Evolutionary conservation across 2,797 vertebrate genomes (phyloP).

Genomic region (Spinus pinus): DNA sequence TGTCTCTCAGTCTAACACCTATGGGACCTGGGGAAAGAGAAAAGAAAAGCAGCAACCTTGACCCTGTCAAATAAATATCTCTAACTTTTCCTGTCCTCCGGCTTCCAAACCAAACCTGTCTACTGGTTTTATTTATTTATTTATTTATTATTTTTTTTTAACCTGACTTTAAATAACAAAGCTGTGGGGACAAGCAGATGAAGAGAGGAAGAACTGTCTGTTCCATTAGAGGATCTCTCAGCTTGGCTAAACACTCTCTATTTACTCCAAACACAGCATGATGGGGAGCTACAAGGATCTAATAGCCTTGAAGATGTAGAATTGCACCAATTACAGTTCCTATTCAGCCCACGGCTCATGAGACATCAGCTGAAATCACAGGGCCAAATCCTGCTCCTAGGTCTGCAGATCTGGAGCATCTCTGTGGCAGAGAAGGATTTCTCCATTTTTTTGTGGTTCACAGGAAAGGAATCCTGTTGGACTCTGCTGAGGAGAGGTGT

Average conservation of each 20-base stretch:
- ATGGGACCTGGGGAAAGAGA: slow-evolving; percentile 92
- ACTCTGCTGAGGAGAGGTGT: rapidly evolving
- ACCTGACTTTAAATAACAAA: slow-evolving; percentile 90
- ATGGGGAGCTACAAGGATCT: slow-evolving; percentile 74
- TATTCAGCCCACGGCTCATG: not conserved
- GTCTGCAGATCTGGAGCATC: not conserved
- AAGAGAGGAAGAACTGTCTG: slow-evolving; percentile 79
- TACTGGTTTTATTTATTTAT: slow-evolving; percentile 74
- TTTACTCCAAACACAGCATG: slow-evolving; percentile 77
- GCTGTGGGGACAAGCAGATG: slow-evolving; percentile 79
- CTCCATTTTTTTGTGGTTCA: not conserved
- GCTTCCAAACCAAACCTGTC: slow-evolving; percentile 88
- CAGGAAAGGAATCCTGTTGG: not conserved
- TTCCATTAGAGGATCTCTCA: slow-evolving; percentile 76
- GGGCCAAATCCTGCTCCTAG: not conserved
- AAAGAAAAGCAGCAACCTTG: slow-evolving; percentile 91
- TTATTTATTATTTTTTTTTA: slow-evolving; percentile 43
- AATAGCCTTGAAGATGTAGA: slow-evolving; percentile 64
- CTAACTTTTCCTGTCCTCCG: slow-evolving; percentile 92
- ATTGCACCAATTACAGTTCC: slow-evolving; percentile 52
- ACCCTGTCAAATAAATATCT: slow-evolving; percentile 99
- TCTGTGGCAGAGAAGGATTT: not conserved
- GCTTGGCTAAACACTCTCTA: slow-evolving; percentile 74
- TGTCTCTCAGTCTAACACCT: slow-evolving; percentile 99
- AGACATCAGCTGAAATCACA: not conserved